Base-by-base conservation (phyloP, 1,140 invertebrate genomes). In the Piezodorus guildinii region DNA sequence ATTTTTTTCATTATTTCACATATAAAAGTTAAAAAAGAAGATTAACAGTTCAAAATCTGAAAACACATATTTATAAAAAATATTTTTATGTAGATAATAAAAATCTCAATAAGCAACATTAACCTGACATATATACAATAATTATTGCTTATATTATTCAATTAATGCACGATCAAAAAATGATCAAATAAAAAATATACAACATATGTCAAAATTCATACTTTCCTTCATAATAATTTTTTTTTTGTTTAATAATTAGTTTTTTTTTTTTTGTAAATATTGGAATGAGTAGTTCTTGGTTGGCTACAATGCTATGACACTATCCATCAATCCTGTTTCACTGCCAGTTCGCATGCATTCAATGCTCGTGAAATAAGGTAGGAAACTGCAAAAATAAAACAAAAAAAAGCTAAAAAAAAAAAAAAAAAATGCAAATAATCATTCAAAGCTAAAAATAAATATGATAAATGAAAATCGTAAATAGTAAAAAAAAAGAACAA, bases 261-360 rank as follows among this genome's bases (percentile, higher is more conserved):
- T 49, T 5, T 17, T 6, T 19, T 19, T 19, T 49, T 49, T 49
- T 49, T 21, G 12, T 10, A 17, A 21, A 49, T 19, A 49, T 49
- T 19, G 21, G 46, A 39, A 19, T 49, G 21, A 49, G 8, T 17
- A 21, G 46, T 49, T 49, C 6, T 21, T 19, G 21, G n/a, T 19
- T 19, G 21, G n/a, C 23, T 56, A 56, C 52, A 56, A 25, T 15
- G 23, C 52, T 56, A 25, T 25, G 3, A 56, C 52, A 25, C 52
- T 56, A 23, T 56, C 52, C 52, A 56, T 56, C 23, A 56, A 56
- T 16, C 52, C 52, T 56, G 52, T 56, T 56, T 56, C 52, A 25
- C 52, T 56, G 52, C 52, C 52, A 56, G 23, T 56, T 25, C 52
- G 17, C 19, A 56, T 56, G 52, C 52, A 56, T 56, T 56, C 52